Evolutionary conservation across 2,113 vertebrate species (phyloP).

Genomic region (Xiphophorus hellerii): DNA sequence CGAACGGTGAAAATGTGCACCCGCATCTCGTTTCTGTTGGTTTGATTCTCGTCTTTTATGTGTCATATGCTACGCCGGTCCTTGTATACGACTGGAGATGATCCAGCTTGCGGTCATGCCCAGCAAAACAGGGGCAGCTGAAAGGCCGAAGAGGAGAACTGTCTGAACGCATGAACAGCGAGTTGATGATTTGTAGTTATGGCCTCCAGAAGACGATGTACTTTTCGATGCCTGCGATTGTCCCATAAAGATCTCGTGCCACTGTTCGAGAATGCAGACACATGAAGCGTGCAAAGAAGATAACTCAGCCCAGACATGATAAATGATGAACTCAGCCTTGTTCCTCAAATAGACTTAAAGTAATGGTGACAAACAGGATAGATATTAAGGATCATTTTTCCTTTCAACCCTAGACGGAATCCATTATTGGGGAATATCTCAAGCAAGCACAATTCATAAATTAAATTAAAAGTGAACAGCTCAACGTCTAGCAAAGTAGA

Average conservation of each 20-base stretch:
- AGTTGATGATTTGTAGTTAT: constrained; percentile 57
- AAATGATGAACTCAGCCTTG: constrained; percentile 39
- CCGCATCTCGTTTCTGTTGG: neutral
- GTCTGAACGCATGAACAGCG: constrained; percentile 59
- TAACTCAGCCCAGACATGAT: constrained; percentile 48
- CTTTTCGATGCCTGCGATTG: constrained; percentile 61
- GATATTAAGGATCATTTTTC: constrained; percentile 8
- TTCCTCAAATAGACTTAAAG: constrained; percentile 33
- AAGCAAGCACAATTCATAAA: constrained; percentile 1
- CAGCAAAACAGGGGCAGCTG: constrained; percentile 41
- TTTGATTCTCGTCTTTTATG: neutral
- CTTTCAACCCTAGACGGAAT: neutral
- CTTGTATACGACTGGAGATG: constrained; percentile 16
- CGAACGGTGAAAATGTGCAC: constrained; percentile 3
- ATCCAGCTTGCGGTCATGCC: constrained; percentile 51
- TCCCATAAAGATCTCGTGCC: constrained; percentile 61
- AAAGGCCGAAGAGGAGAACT: constrained; percentile 43
- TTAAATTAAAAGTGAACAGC: constrained; percentile 1
- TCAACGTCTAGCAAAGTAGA: neutral
- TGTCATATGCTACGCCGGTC: neutral
- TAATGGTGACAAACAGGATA: constrained; percentile 43
- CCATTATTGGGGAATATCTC: neutral
- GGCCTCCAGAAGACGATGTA: constrained; percentile 52
- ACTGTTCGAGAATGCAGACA: constrained; percentile 59
- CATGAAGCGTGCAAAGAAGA: constrained; percentile 53